phyloP scores from a whole-genome alignment of 23 tunicate species.

The Styela clava region DNA sequence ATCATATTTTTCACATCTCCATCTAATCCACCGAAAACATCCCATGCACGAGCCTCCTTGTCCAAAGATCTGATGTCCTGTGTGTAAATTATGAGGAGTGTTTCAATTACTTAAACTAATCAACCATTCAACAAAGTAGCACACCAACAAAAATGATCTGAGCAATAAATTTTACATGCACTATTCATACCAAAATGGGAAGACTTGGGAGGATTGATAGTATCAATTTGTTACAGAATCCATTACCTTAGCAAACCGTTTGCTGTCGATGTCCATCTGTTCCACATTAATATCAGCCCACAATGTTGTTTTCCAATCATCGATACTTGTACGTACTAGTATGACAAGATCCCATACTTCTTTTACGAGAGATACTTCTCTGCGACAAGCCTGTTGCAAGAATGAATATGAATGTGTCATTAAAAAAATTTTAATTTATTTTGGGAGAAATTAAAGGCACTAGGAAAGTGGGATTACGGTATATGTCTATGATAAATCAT shows the following conservation, averaged over 20 bases:
- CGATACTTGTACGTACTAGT: slow-evolving; percentile 74
- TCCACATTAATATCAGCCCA: slow-evolving; percentile 99
- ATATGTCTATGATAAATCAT: too few species aligned
- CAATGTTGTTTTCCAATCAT: slow-evolving; percentile 85
- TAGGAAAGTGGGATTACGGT: not conserved
- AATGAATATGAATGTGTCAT: not conserved
- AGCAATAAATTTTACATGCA: too few species aligned
- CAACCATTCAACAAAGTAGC: too few species aligned
- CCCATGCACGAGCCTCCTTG: slow-evolving; percentile 96
- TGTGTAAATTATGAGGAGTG: too few species aligned
- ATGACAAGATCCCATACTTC: slow-evolving; percentile 87
- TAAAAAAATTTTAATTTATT: not conserved
- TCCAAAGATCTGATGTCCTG: slow-evolving; percentile 89
- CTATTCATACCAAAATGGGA: too few species aligned
- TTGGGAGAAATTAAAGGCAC: not conserved
- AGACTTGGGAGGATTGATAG: too few species aligned
- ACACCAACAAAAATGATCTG: too few species aligned
- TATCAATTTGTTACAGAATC: too few species aligned
- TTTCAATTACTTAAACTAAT: too few species aligned
- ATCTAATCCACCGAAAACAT: slow-evolving; percentile 91
- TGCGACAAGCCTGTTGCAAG: slow-evolving; percentile 84
- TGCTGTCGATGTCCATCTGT: slow-evolving; percentile 95
- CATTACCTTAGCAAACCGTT: slow-evolving; percentile 92
- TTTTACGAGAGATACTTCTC: slow-evolving; percentile 80
- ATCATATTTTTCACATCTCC: slow-evolving; percentile 90